A percentile compares a stretch with the other conserved stretches of the same genome.
These are phyloP conservation scores for Diabrotica virgifera DNA, from an alignment of 1,140 invertebrate genomes.

Conservation along the genomic window DNA sequence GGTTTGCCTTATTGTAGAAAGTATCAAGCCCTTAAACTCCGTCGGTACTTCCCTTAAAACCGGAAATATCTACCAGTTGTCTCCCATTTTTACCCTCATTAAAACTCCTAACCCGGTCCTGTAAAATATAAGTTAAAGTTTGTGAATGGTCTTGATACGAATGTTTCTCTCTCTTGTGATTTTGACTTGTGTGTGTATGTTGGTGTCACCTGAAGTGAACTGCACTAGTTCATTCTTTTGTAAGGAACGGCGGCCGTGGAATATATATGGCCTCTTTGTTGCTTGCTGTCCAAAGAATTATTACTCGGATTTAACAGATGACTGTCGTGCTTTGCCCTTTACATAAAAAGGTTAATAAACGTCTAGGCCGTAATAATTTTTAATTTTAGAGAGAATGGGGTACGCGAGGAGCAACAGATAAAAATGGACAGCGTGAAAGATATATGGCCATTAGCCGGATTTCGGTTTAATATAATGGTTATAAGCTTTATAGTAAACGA, in stretches of 20 bases:
- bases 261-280: conserved; percentile 2
- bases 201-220: not conserved
- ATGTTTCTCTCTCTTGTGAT: not conserved
- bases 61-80: no score
- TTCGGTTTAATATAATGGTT: no score
- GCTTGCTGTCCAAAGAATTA: conserved; percentile 2
- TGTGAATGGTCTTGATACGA: not conserved
- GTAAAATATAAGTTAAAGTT: not conserved
- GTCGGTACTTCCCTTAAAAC: no score
- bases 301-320: not conserved
- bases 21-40: no score
- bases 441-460: no score
- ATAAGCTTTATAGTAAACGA: no score
- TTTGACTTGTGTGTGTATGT: not conserved
- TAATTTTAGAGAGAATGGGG: not conserved
- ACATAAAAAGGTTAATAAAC: conserved; percentile 3
- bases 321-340: conserved; percentile 1
- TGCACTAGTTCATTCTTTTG: conserved; percentile 2
- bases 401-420: no score
- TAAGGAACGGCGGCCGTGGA: not conserved
- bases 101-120: not conserved
- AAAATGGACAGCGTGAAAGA: no score
- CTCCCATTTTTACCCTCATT: not conserved
- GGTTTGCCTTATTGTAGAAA: no score
- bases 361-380: not conserved